These are phyloP conservation scores for Blomia tropicalis DNA, from an alignment of 2,888 invertebrate species.

Conservation along the genomic window DNA sequence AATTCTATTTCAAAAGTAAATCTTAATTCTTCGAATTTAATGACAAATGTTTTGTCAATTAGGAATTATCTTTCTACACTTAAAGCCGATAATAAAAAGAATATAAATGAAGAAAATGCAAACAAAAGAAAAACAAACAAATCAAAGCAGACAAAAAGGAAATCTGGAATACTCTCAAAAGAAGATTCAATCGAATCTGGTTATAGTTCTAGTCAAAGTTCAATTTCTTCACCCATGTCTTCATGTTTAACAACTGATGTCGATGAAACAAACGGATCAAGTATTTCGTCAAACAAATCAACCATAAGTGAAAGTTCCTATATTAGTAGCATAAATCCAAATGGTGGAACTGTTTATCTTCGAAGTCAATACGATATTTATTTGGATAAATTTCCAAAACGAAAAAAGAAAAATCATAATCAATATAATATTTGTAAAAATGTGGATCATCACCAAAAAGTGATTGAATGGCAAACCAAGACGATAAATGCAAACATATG, in stretches of 20 bases:
- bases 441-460: neutral
- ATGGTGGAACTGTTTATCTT: neutral
- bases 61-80: neutral
- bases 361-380: neutral
- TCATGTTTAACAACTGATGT: neutral
- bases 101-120: neutral
- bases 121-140: neutral
- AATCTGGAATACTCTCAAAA: neutral
- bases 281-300: neutral
- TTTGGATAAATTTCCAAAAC: neutral
- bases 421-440: neutral
- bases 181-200: neutral
- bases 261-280: neutral
- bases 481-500: neutral
- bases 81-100: neutral
- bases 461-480: neutral
- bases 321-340: neutral
- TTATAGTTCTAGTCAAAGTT: neutral
- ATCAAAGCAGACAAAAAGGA: neutral
- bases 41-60: neutral
- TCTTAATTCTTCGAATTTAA: neutral
- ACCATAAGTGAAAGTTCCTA: neutral
- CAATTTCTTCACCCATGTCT: neutral
- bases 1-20: neutral
- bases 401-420: neutral